Percentiles rank a stretch among this genome's conserved stretches.
Evolutionary conservation across 1,140 invertebrate species (phyloP).

Genomic region (Zaprionus africanus): DNA sequence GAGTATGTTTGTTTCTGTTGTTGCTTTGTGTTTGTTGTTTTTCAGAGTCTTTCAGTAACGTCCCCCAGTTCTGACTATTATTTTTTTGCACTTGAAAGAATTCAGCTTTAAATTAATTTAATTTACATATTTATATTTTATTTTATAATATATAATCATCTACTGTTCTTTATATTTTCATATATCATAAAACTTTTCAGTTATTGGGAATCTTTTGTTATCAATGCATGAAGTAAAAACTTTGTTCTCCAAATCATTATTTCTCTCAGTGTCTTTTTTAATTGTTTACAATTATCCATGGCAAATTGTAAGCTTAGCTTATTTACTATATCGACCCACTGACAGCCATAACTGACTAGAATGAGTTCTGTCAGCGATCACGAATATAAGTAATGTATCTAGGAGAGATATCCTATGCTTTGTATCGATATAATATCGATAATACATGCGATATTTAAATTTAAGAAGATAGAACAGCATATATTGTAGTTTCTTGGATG

Average conservation of each 20-base stretch:
- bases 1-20: slow-evolving; percentile 22
- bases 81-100: neutral
- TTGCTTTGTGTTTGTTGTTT: neutral
- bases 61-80: neutral
- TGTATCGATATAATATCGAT: too few relatives aligned
- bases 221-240: too few relatives aligned
- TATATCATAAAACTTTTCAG: too few relatives aligned
- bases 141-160: too few relatives aligned
- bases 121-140: too few relatives aligned
- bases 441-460: too few relatives aligned
- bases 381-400: neutral
- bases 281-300: neutral
- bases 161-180: too few relatives aligned
- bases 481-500: too few relatives aligned
- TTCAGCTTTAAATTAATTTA: neutral
- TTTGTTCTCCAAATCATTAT: neutral
- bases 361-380: neutral
- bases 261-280: neutral
- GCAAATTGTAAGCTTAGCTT: neutral
- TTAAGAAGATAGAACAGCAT: too few relatives aligned
- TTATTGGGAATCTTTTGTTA: too few relatives aligned
- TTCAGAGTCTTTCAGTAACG: neutral
- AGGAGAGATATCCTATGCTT: too few relatives aligned
- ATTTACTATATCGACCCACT: neutral
- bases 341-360: neutral